phyloP scores from a whole-genome alignment of 2,797 vertebrate genomes.

The Chaetophractus vellerosus region DNA sequence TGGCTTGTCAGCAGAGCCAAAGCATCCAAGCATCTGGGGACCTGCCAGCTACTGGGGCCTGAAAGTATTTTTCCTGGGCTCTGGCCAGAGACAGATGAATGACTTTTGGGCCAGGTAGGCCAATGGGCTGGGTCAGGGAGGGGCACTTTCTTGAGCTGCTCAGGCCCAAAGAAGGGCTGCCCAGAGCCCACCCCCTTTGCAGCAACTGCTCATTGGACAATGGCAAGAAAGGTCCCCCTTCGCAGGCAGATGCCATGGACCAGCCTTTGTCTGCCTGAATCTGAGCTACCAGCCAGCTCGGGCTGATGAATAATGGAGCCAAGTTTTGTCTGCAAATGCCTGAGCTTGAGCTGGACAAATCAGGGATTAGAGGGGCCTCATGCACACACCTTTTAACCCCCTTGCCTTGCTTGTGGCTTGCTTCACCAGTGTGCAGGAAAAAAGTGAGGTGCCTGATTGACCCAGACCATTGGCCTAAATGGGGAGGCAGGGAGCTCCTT shows the following conservation, averaged over 20 bases:
- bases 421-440: slow-evolving; percentile 15
- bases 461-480: background rate
- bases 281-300: slow-evolving; percentile 90
- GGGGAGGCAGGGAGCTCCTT: background rate
- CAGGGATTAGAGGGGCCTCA: slow-evolving; percentile 85
- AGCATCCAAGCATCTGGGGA: background rate
- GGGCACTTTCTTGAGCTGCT: slow-evolving; percentile 87
- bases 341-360: slow-evolving; percentile 88
- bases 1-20: background rate
- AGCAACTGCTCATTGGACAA: slow-evolving; percentile 83
- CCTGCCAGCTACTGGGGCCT: slow-evolving; percentile 69
- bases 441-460: background rate
- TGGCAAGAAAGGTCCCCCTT: slow-evolving; percentile 87
- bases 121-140: slow-evolving; percentile 71
- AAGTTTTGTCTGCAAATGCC: slow-evolving; percentile 77
- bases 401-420: slow-evolving; percentile 76
- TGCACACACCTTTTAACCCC: slow-evolving; percentile 73
- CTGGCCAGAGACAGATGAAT: slow-evolving; percentile 85
- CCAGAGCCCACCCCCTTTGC: slow-evolving; percentile 90
- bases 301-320: slow-evolving; percentile 91
- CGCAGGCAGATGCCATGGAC: slow-evolving; percentile 89
- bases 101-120: slow-evolving; percentile 86
- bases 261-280: slow-evolving; percentile 91
- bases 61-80: slow-evolving; percentile 79
- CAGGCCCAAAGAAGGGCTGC: slow-evolving; percentile 91